Evolutionary conservation across 2,797 vertebrate genomes (phyloP).

Genomic region (Hapalemur alaotrensis): DNA sequence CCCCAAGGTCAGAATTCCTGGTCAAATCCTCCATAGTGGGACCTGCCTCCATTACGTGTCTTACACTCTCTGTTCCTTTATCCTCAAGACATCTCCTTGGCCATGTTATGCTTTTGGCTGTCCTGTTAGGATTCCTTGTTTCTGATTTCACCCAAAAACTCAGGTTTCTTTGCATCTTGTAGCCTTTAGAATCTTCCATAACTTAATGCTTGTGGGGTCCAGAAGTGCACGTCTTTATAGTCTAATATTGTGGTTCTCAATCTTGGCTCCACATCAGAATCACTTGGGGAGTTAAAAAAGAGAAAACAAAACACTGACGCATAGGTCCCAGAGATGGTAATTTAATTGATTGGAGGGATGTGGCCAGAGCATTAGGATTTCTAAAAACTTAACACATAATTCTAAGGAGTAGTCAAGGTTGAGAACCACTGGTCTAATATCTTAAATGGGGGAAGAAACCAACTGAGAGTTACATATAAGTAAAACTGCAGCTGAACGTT

Average conservation of each 20-base stretch:
- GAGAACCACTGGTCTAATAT: not conserved
- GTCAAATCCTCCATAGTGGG: not conserved
- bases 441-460: not conserved
- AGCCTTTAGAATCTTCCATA: not conserved
- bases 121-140: not conserved
- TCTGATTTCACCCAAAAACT: not conserved
- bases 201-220: not conserved
- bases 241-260: not conserved
- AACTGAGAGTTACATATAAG: not conserved
- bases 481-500: slow-evolving; percentile 13
- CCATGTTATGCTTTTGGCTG: not conserved
- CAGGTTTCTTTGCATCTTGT: not conserved
- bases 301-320: not conserved
- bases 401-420: slow-evolving; percentile 9
- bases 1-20: not conserved
- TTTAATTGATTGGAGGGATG: slow-evolving; percentile 5
- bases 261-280: not conserved
- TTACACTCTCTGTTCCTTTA: not conserved
- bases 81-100: not conserved
- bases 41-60: not conserved
- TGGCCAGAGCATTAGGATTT: not conserved
- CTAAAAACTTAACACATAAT: not conserved
- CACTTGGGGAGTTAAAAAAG: not conserved
- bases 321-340: not conserved
- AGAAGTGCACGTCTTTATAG: not conserved